phyloP scores from a whole-genome alignment of 2,888 invertebrate species.

The Mermis nigrescens region DNA sequence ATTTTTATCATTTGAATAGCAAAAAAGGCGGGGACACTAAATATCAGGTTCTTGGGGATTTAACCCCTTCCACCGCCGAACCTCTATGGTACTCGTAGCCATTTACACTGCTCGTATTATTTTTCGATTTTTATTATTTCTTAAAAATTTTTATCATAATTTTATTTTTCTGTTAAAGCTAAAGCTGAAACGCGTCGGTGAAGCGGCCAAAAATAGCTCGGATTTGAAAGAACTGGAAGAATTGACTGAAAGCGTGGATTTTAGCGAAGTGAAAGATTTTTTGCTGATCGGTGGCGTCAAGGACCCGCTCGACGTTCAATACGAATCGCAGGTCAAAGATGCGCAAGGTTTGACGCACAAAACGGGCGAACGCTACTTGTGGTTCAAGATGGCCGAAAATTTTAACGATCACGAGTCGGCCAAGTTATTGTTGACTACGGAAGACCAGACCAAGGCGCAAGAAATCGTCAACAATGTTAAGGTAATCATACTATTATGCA shows the following conservation, averaged over 20 bases:
- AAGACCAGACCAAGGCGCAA: conserved; percentile 18
- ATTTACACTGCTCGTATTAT: too few species aligned
- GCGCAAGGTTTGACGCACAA: conserved; percentile 18
- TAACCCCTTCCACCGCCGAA: too few species aligned
- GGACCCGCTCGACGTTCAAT: conserved; percentile 20
- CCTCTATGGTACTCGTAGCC: too few species aligned
- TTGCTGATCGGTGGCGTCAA: conserved; percentile 13
- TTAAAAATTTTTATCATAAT: too few species aligned
- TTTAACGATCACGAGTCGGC: conserved; percentile 20
- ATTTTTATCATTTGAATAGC: too few species aligned
- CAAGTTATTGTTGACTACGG: conserved; percentile 17
- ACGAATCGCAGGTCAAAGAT: conserved; percentile 12
- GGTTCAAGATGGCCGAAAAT: conserved; percentile 25
- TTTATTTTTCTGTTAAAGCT: background rate
- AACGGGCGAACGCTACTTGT: conserved; percentile 24
- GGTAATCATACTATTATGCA: too few species aligned
- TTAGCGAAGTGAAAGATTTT: background rate
- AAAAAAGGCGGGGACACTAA: too few species aligned
- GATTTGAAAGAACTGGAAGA: background rate
- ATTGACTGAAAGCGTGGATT: background rate
- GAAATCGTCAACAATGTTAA: conserved; percentile 20
- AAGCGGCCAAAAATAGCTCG: background rate
- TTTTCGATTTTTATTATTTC: too few species aligned
- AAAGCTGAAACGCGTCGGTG: background rate
- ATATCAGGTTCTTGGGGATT: too few species aligned